Evolutionary conservation across 2,888 invertebrate genomes (phyloP).

Genomic region (Diarsia dahlii): DNA sequence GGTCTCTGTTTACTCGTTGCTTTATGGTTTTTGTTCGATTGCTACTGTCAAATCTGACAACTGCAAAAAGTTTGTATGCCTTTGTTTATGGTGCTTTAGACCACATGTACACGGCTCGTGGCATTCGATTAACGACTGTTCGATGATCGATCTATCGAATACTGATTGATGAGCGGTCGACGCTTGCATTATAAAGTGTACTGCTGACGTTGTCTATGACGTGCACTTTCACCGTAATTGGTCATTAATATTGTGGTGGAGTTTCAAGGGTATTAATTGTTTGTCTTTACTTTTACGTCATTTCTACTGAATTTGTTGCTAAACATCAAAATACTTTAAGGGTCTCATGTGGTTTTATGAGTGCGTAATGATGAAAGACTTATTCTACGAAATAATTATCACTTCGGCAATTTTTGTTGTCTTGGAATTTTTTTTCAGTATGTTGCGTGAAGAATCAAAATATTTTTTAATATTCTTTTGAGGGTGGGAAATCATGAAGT

Average conservation of each 20-base stretch:
- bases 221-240: conserved; percentile 46
- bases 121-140: conserved; percentile 56
- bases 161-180: conserved; percentile 58
- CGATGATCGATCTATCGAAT: conserved; percentile 60
- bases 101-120: conserved; percentile 44
- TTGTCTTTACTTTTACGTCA: conserved; percentile 16
- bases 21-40: neutral
- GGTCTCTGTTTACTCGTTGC: neutral
- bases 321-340: conserved; percentile 11
- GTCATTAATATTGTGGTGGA: conserved; percentile 13
- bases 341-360: neutral
- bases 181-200: conserved; percentile 51
- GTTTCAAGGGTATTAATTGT: conserved; percentile 26
- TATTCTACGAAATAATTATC: neutral
- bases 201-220: conserved; percentile 26
- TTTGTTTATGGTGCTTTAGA: conserved; percentile 12
- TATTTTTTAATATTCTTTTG: no score
- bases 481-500: no score
- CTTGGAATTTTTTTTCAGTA: no score
- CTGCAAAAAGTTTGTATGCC: neutral
- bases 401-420: neutral
- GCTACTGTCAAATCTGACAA: neutral
- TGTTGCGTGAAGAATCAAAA: no score
- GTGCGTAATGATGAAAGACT: neutral
- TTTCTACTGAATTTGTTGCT: conserved; percentile 25